Percentiles rank a stretch among this genome's conserved stretches.
phyloP scores from a whole-genome alignment of 2,113 vertebrate genomes.

The Nesoenas mayeri region DNA sequence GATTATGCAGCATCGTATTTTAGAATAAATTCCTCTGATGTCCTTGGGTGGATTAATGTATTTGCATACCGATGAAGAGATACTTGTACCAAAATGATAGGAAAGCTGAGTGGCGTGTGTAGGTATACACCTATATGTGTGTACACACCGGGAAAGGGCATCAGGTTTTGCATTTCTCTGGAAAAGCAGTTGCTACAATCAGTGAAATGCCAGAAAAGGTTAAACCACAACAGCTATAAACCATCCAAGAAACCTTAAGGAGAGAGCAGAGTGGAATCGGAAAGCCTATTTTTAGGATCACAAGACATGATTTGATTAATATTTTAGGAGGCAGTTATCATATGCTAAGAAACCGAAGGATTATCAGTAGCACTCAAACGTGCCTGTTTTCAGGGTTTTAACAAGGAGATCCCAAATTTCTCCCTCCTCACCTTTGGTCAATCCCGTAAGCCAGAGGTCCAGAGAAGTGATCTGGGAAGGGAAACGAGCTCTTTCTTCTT shows the following conservation, averaged over 20 bases:
- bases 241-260: slow-evolving; percentile 35
- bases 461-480: not conserved
- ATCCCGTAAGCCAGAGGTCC: not conserved
- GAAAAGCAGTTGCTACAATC: slow-evolving; percentile 65
- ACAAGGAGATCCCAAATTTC: not conserved
- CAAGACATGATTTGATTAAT: slow-evolving; percentile 69
- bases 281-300: slow-evolving; percentile 71
- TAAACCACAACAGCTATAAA: slow-evolving; percentile 55
- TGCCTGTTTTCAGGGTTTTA: not conserved
- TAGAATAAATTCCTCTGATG: slow-evolving; percentile 26
- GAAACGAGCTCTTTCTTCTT: not conserved
- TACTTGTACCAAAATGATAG: not conserved
- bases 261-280: slow-evolving; percentile 43
- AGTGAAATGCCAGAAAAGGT: slow-evolving; percentile 76
- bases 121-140: not conserved
- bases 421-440: not conserved
- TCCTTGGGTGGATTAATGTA: not conserved
- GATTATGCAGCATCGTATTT: not conserved
- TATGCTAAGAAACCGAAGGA: slow-evolving; percentile 50
- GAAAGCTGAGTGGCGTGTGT: not conserved
- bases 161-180: slow-evolving; percentile 38
- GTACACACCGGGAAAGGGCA: slow-evolving; percentile 58
- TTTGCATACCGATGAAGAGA: not conserved
- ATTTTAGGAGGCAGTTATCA: slow-evolving; percentile 70
- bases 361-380: slow-evolving; percentile 19